A percentile compares a stretch with the other conserved stretches of the same genome.
These are phyloP conservation scores for Adela reaumurella DNA, from an alignment of 2,888 invertebrate species.

Conservation along the genomic window DNA sequence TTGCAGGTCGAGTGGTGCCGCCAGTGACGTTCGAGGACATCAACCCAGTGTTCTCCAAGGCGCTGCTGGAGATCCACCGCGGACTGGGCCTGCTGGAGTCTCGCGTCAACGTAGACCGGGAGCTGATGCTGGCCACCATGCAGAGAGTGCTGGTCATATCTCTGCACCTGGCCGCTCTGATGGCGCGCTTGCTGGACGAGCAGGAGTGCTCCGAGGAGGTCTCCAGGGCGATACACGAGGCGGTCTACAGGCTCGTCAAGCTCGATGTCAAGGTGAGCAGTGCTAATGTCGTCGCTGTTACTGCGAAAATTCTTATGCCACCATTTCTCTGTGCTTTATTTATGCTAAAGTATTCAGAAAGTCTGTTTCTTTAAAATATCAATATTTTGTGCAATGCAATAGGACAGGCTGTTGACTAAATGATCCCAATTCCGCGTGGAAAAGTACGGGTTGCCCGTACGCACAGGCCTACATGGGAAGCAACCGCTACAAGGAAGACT, in stretches of 20 bases:
- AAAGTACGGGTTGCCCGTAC: no score
- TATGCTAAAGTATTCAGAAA: no score
- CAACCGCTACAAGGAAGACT: no score
- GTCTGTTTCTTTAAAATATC: no score
- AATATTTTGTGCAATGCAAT: no score
- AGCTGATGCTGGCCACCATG: slow-evolving; percentile 65
- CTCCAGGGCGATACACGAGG: slow-evolving; percentile 61
- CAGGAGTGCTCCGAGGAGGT: slow-evolving; percentile 48
- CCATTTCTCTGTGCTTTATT: no score
- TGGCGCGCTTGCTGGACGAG: slow-evolving; percentile 64
- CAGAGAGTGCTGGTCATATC: slow-evolving; percentile 84
- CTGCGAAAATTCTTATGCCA: background rate
- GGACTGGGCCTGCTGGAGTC: slow-evolving; percentile 60
- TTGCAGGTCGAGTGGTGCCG: slow-evolving; percentile 67
- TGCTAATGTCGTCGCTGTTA: background rate
- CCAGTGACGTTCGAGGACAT: slow-evolving; percentile 80
- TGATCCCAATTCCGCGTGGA: no score
- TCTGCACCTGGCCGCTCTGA: slow-evolving; percentile 75
- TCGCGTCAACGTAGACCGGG: slow-evolving; percentile 63
- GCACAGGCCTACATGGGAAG: no score
- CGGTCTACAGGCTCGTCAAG: slow-evolving; percentile 75
- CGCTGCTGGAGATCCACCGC: slow-evolving; percentile 70
- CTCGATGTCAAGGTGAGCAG: slow-evolving; percentile 59
- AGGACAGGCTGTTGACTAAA: no score
- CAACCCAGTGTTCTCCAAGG: slow-evolving; percentile 76